These are phyloP conservation scores for Micronisus gabar DNA, from an alignment of 2,113 vertebrate genomes.

Conservation along the genomic window DNA sequence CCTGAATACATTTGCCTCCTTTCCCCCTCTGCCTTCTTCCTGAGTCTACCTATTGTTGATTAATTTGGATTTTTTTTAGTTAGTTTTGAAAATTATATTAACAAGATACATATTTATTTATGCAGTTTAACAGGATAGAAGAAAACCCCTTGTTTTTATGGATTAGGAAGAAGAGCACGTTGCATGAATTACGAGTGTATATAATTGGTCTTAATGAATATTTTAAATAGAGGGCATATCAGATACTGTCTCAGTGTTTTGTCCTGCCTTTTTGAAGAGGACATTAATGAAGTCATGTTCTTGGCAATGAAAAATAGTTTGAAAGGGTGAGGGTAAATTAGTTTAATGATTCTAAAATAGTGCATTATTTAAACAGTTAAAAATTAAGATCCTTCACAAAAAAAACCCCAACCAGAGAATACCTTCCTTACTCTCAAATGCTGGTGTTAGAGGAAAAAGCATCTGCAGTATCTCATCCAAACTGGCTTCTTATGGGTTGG, in stretches of 20 bases:
- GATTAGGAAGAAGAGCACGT: neutral
- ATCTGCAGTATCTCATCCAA: neutral
- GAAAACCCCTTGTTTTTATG: neutral
- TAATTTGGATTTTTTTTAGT: neutral
- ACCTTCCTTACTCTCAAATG: neutral
- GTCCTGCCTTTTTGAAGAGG: neutral
- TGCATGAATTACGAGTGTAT: slow-evolving; percentile 10
- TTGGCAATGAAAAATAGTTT: neutral
- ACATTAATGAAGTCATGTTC: neutral
- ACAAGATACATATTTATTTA: neutral
- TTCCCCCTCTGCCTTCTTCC: neutral
- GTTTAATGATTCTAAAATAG: neutral
- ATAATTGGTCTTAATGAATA: slow-evolving; percentile 35
- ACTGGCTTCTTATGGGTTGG: neutral
- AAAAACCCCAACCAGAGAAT: neutral
- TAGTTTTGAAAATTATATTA: neutral
- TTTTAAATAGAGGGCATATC: neutral
- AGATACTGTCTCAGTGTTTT: neutral
- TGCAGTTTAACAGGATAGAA: neutral
- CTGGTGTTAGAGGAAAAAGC: neutral
- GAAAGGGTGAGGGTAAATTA: slow-evolving; percentile 17
- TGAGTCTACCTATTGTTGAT: neutral
- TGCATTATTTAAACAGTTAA: neutral
- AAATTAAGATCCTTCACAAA: neutral
- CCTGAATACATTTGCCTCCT: neutral